Evolutionary conservation across 2,888 invertebrate species (phyloP).

Genomic region (Drosophila antonietae): DNA sequence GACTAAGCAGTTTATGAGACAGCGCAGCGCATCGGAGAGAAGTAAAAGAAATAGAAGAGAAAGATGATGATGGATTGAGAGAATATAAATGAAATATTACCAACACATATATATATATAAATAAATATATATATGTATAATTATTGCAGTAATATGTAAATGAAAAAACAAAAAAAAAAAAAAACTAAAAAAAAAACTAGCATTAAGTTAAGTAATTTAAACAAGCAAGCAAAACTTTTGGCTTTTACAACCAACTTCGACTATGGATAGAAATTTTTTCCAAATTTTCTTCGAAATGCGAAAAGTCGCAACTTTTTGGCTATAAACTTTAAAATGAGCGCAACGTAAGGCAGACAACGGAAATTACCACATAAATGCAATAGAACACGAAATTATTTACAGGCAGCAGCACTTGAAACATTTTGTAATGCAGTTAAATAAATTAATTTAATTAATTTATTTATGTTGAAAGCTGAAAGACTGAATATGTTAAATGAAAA

Average conservation of each 20-base stretch:
- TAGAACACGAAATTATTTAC: slow-evolving; percentile 79
- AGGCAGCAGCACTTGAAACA: slow-evolving; percentile 67
- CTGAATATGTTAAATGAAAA: slow-evolving; percentile 82
- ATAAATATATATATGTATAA: slow-evolving; percentile 35
- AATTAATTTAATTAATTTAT: slow-evolving; percentile 83
- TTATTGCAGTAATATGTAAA: slow-evolving; percentile 77
- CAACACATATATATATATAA: slow-evolving; percentile 24
- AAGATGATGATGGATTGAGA: slow-evolving; percentile 2
- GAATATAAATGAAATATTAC: slow-evolving; percentile 39
- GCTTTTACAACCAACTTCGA: slow-evolving; percentile 78
- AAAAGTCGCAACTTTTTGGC: slow-evolving; percentile 69
- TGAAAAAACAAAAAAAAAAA: slow-evolving; percentile 44
- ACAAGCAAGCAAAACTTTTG: slow-evolving; percentile 70
- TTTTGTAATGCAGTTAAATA: slow-evolving; percentile 74
- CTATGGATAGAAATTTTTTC: slow-evolving; percentile 71
- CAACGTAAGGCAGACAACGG: slow-evolving; percentile 75
- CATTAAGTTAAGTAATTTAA: slow-evolving; percentile 64
- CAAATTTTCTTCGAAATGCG: slow-evolving; percentile 61
- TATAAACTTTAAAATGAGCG: slow-evolving; percentile 69
- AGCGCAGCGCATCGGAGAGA: slow-evolving; percentile 12
- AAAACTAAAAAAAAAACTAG: slow-evolving; percentile 46
- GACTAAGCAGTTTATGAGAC: slow-evolving; percentile 53
- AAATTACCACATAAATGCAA: slow-evolving; percentile 79
- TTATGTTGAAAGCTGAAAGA: slow-evolving; percentile 81
- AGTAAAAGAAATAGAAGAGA: background rate